Conservation (phyloP, 2,888 invertebrate species). For the Sarcophaga variegata region DNA sequence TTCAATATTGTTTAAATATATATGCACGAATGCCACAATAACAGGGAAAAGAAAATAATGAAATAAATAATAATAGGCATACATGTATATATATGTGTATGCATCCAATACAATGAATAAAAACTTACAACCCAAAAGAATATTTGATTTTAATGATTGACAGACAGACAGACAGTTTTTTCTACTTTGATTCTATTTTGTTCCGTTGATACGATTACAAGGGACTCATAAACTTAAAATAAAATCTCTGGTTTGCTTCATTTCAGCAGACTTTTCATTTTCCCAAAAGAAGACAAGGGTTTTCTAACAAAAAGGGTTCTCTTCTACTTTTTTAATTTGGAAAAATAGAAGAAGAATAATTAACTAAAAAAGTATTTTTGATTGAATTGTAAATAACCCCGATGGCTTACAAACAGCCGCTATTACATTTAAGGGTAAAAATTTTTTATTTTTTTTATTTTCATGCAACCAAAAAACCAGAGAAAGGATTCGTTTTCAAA, state of each 20-base stretch:
- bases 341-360: too few species aligned
- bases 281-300: neutral
- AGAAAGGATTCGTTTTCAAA: too few species aligned
- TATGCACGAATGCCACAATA: too few species aligned
- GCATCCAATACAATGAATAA: too few species aligned
- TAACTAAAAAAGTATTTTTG: neutral
- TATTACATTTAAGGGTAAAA: too few species aligned
- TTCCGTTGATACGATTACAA: conserved; percentile 1
- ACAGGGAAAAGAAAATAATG: neutral
- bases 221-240: neutral
- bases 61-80: neutral
- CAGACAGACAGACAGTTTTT: conserved; percentile 9
- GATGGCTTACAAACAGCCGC: too few species aligned
- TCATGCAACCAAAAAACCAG: too few species aligned
- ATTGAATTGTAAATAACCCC: neutral
- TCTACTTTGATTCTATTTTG: neutral
- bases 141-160: neutral
- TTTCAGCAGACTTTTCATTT: neutral
- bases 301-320: neutral
- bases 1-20: neutral
- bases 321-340: too few species aligned
- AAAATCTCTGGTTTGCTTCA: neutral
- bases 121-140: neutral
- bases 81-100: neutral
- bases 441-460: too few species aligned